Evolutionary conservation across 2,113 vertebrate genomes (phyloP), one percentile per base, ranked within the genome.

Genomic region (Seriola aureovittata): DNA sequence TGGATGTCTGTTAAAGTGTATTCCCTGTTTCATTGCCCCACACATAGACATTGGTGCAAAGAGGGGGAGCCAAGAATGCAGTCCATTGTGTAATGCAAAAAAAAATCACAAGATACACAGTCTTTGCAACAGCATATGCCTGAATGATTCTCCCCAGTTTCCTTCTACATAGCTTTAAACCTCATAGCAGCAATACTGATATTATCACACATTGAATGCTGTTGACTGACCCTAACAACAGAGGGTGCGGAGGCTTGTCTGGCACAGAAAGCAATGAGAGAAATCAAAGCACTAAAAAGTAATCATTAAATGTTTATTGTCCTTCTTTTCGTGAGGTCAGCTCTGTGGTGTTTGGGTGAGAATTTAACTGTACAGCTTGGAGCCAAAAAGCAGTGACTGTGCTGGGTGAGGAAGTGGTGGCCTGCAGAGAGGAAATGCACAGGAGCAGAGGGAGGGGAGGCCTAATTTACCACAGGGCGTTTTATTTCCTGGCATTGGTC

Each of bases 401-500:
- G 69, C 72, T 73, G 54, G 36, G 58, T 16, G 77, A 91, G 88
- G 91, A 91, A 93, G 84, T 79, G 74, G 17, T 25, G 70, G 85
- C 74, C 86, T 75, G 66, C 83, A 54, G 84, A 81, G 75, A 92
- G 93, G 89, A 89, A 88, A 87, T 89, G 87, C 86, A 86, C 67
- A 19, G 80, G 75, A 82, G 85, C 60, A 34, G 81, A 74, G 81
- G 85, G 87, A 66, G 83, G 78, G 87, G 59, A 63, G 80, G 67
- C 71, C 78, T 87, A 58, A 73, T 88, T 92, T 79, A 88, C 75
- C 73, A 74, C 67, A 74, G 93, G 93, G 91, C 90, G 90, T 93
- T 92, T 92, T 89, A 89, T 92, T 94, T 93, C 91, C 89, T 88
- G 91, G 34, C 71, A 80, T 67, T 82, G 81, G 83, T 68, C 58